Base-by-base conservation (phyloP, 2,888 invertebrate genomes). In the Micoletzkya japonica region DNA sequence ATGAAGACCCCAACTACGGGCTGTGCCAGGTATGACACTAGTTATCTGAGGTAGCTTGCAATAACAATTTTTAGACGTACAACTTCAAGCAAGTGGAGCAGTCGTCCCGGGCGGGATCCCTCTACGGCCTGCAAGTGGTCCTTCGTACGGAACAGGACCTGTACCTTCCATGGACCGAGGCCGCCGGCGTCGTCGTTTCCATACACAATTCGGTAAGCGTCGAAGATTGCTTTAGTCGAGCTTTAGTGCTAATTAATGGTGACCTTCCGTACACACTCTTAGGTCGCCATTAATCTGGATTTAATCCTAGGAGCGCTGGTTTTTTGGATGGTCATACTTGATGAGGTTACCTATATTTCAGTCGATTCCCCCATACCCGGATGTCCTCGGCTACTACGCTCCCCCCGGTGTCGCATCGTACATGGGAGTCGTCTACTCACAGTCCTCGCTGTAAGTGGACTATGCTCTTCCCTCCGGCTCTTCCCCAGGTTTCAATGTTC, bases 181-280 rank as follows among this genome's bases (percentile, higher is more conserved):
- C 86, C 34, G 85, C 85, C 6, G 87, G 87, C 3, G 77, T 85
- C 0, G 77, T 85, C 6, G 79, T 86, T 20, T 73, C 81, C 7
- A 76, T 87, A 49, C 86, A 86, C 75, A 76, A 78, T 36, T 17
- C 37, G 57, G 68, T 68, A 56, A 1, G 56, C 26, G 44, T 44
- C 10, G 20, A 14, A 44, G 10, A 44, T 44, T 20, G 20, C 10
- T 14, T 44, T 44, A 14, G 44, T 20, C 20, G 10, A 14, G 20
- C 20, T 44, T 44, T 44, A 14, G 20, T 44, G 44, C 44, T 44
- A 14, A 44, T 44, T 44, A n/a, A n/a, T n/a, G n/a, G n/a, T n/a
- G 28, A 44, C 44, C 10, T 20, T 44, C 20, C 44, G 10, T 20
- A 10, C 44, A 14, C 44, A 44, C 44, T 44, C 44, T n/a, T n/a